Evolutionary conservation across 2,113 vertebrate genomes (phyloP), one percentile per base, ranked within the genome.

Genomic region (Oriolus oriolus): DNA sequence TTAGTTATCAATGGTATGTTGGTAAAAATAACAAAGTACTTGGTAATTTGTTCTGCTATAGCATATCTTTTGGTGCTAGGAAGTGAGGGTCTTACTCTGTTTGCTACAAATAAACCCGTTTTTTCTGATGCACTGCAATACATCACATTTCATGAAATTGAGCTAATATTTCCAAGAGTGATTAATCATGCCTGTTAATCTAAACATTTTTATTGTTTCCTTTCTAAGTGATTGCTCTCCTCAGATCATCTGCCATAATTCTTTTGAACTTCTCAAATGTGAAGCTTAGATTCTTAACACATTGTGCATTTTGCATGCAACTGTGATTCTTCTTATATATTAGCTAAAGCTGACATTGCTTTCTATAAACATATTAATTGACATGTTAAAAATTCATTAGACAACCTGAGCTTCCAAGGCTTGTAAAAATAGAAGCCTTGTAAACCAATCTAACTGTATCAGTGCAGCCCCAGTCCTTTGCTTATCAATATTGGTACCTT

Each of bases 291-390:
- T 37, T 69, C 56, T 70, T 93, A 86, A 79, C 83, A 68, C 20
- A 14, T 74, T 92, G 41, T 41, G 94, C 74, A 95, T 97, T 97
- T 85, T 91, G 52, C 53, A 68, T 74, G 66, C 79, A 94, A 66
- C 92, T 92, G 95, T 98, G 97, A 96, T 95, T 97, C 98, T 97
- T 96, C 83, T 86, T 89, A 53, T 71, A 63, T 96, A 39, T 95
- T 77, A 56, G 89, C 74, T 92, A 86, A 95, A 96, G 60, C 69
- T 84, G 89, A 85, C 86, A 79, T 92, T 74, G 76, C 78, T 87
- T 92, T 95, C 96, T 92, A 97, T 86, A 94, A 95, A 66, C 86
- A 74, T 92, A 76, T 97, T 97, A 84, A 68, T 53, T 96, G 91
- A 84, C 74, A 45, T 23, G 70, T 97, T 97, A 96, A 94, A 97